These are phyloP conservation scores for Schrankia costaestrigalis DNA, from an alignment of 2,888 invertebrate species.

Conservation along the genomic window DNA sequence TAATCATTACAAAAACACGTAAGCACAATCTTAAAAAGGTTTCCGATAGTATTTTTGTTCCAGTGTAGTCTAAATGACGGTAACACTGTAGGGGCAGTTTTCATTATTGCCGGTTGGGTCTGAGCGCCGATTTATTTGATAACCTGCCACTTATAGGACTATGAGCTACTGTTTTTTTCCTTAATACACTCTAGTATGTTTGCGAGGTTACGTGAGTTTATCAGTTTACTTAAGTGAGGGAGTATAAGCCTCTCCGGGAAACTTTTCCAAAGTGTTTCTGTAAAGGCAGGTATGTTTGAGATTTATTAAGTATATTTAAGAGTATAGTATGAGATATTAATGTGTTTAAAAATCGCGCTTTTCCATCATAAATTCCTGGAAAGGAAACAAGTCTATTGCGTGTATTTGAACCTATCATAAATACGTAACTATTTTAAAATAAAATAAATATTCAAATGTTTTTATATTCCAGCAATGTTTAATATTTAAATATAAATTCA, in stretches of 20 bases:
- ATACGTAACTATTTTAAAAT: too few relatives aligned
- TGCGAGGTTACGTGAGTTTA: not conserved
- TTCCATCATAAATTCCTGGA: too few relatives aligned
- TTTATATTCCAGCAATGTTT: too few relatives aligned
- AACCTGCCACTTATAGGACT: conserved; percentile 25
- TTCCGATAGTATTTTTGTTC: conserved; percentile 12
- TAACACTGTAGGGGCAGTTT: conserved; percentile 21
- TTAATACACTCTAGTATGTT: conserved; percentile 21
- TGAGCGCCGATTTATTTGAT: conserved; percentile 35
- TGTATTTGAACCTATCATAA: too few relatives aligned
- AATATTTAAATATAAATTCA: too few relatives aligned
- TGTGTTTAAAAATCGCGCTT: too few relatives aligned
- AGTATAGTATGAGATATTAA: too few relatives aligned
- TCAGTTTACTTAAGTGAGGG: not conserved
- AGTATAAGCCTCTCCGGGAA: not conserved
- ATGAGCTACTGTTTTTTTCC: conserved; percentile 28
- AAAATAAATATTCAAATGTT: too few relatives aligned
- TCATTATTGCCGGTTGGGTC: conserved; percentile 20
- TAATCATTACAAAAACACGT: conserved; percentile 6
- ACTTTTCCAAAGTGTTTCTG: too few relatives aligned
- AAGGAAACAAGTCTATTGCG: too few relatives aligned
- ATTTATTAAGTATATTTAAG: too few relatives aligned
- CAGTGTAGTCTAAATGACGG: conserved; percentile 24
- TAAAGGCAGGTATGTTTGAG: too few relatives aligned
- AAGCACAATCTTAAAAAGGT: conserved; percentile 15